Evolutionary conservation across 2,797 vertebrate genomes (phyloP).

Genomic region (Geotrypetes seraphini): DNA sequence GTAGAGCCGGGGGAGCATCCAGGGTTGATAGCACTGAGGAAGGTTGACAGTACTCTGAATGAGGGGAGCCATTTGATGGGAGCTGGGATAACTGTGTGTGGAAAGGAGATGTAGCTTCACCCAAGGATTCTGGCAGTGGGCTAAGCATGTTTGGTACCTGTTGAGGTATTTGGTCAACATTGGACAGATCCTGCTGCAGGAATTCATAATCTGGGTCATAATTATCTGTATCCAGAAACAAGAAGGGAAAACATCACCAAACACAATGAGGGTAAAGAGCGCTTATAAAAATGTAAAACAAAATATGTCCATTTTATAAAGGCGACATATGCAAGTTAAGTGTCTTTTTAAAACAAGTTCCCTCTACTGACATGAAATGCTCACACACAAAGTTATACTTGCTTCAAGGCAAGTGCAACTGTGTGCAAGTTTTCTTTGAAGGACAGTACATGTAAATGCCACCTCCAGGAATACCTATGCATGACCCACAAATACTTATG

Average conservation of each 20-base stretch:
- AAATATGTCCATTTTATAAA: too few relatives aligned
- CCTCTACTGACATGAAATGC: too few relatives aligned
- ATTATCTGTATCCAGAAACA: slow-evolving; percentile 53
- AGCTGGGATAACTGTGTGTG: slow-evolving; percentile 64
- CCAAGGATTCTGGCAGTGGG: slow-evolving; percentile 80
- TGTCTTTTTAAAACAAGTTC: too few relatives aligned
- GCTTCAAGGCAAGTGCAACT: too few relatives aligned
- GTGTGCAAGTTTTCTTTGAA: too few relatives aligned
- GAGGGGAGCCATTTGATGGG: slow-evolving; percentile 51
- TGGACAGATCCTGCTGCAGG: slow-evolving; percentile 92
- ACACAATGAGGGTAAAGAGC: too few relatives aligned
- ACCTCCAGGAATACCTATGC: too few relatives aligned
- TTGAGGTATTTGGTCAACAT: slow-evolving; percentile 69
- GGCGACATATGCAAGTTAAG: too few relatives aligned
- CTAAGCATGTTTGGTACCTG: slow-evolving; percentile 67
- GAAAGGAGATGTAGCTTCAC: slow-evolving; percentile 76
- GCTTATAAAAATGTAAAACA: too few relatives aligned
- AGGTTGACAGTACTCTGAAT: slow-evolving; percentile 40
- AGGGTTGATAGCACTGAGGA: slow-evolving; percentile 34
- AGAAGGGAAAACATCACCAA: slow-evolving; percentile 26
- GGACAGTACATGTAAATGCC: too few relatives aligned
- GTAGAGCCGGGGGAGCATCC: slow-evolving; percentile 77
- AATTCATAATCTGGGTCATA: slow-evolving; percentile 97
- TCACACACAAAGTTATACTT: too few relatives aligned
- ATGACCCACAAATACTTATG: too few relatives aligned